phyloP scores from a whole-genome alignment of 2,113 vertebrate genomes.

The Gallinago undulata region DNA sequence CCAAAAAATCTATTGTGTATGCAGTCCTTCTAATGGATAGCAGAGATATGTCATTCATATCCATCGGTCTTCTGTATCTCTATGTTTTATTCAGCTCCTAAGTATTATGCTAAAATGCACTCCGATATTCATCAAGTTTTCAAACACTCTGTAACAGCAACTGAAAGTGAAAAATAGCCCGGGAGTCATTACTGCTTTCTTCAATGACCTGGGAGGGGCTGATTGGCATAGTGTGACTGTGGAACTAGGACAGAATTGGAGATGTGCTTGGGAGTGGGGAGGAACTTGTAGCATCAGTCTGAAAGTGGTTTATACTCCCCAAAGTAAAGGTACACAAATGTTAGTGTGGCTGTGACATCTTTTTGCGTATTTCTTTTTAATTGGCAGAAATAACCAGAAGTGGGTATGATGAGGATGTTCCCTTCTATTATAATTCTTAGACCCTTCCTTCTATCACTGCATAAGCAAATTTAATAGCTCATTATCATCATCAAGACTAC shows the following conservation, averaged over 20 bases:
- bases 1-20: slow-evolving; percentile 62
- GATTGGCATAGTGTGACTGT: background rate
- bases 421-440: background rate
- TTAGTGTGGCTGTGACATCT: background rate
- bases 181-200: slow-evolving; percentile 31
- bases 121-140: slow-evolving; percentile 67
- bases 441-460: background rate
- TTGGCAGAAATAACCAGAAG: background rate
- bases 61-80: slow-evolving; percentile 55
- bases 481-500: background rate
- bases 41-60: slow-evolving; percentile 64
- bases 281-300: background rate
- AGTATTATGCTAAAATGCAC: slow-evolving; percentile 66
- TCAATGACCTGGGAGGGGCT: slow-evolving; percentile 43
- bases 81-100: slow-evolving; percentile 69
- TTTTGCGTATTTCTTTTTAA: background rate
- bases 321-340: background rate
- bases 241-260: background rate
- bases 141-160: slow-evolving; percentile 63
- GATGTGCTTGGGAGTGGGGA: background rate
- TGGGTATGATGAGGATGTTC: background rate
- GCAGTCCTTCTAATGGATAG: slow-evolving; percentile 66
- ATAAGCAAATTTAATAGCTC: slow-evolving; percentile 22
- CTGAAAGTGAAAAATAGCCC: slow-evolving; percentile 47
- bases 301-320: background rate